Evolutionary conservation across 2,113 vertebrate genomes (phyloP).

Genomic region (Verasper variegatus): DNA sequence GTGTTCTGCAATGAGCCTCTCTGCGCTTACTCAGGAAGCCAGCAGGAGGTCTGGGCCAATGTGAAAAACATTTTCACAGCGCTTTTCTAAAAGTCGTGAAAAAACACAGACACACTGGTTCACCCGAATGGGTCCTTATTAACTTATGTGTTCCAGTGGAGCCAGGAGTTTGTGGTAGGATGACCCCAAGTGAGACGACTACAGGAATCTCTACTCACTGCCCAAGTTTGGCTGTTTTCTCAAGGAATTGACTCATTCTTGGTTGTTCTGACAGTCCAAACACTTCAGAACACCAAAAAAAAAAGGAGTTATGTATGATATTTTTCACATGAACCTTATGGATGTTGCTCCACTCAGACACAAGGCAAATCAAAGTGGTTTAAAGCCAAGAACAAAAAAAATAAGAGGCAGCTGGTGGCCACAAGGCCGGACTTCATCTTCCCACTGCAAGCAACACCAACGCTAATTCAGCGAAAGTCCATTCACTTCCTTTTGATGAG

Average conservation of each 20-base stretch:
- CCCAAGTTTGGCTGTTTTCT: not conserved
- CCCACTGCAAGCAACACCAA: slow-evolving; percentile 48
- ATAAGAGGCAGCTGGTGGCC: slow-evolving; percentile 11
- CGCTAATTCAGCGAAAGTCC: slow-evolving; percentile 29
- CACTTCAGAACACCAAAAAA: not conserved
- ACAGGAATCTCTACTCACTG: not conserved
- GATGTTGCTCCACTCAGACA: not conserved
- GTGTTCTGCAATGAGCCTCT: slow-evolving; percentile 61
- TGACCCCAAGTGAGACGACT: not conserved
- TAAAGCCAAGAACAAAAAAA: slow-evolving; percentile 15
- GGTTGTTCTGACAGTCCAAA: slow-evolving; percentile 3
- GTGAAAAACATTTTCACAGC: slow-evolving; percentile 59
- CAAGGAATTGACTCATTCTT: not conserved
- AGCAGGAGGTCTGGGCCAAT: slow-evolving; percentile 41
- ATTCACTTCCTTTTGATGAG: slow-evolving; percentile 26
- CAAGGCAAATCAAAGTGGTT: not conserved
- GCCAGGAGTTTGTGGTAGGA: slow-evolving; percentile 26
- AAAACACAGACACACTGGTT: slow-evolving; percentile 37
- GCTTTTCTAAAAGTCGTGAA: slow-evolving; percentile 38
- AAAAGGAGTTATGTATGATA: slow-evolving; percentile 1
- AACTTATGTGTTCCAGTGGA: slow-evolving; percentile 28
- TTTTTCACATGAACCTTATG: not conserved
- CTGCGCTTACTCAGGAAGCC: slow-evolving; percentile 63
- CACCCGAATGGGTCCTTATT: slow-evolving; percentile 37
- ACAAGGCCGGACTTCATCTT: not conserved